A percentile compares a stretch with the other conserved stretches of the same genome.
phyloP scores from a whole-genome alignment of 2,888 invertebrate species.

The Protophormia terraenovae region DNA sequence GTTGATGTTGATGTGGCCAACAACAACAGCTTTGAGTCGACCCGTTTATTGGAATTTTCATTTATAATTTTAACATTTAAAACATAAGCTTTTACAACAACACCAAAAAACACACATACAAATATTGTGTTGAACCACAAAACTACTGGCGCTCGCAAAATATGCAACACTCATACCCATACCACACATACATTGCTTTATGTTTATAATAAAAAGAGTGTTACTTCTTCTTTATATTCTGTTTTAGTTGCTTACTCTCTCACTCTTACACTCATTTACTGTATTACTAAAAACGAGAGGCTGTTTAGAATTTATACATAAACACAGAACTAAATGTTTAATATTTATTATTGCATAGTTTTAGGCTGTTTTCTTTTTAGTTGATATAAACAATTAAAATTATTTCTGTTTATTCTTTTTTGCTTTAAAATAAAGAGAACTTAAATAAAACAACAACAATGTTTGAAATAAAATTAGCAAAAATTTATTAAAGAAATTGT shows the following conservation, averaged over 20 bases:
- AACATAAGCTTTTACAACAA: slow-evolving; percentile 13
- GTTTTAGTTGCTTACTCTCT: not conserved
- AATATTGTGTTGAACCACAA: slow-evolving; percentile 52
- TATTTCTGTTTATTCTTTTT: not conserved
- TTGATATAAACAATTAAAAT: slow-evolving; percentile 38
- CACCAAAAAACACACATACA: not conserved
- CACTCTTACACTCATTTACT: not conserved
- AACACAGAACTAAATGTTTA: not conserved
- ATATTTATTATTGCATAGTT: slow-evolving; percentile 61
- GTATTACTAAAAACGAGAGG: no score
- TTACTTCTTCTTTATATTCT: not conserved
- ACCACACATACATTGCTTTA: not conserved
- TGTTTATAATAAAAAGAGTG: not conserved
- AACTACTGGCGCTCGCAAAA: slow-evolving; percentile 52
- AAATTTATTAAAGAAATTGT: slow-evolving; percentile 4
- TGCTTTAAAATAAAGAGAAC: not conserved
- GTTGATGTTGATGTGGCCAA: slow-evolving; percentile 39
- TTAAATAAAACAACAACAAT: not conserved
- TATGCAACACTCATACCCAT: not conserved
- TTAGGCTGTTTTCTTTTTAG: slow-evolving; percentile 61
- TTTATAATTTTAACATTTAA: slow-evolving; percentile 50
- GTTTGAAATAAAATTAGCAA: slow-evolving; percentile 18
- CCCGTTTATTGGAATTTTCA: slow-evolving; percentile 62
- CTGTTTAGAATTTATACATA: not conserved
- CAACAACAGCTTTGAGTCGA: not conserved